Base-by-base conservation (phyloP, 2,888 invertebrate genomes). In the Cephus rjabovi region DNA sequence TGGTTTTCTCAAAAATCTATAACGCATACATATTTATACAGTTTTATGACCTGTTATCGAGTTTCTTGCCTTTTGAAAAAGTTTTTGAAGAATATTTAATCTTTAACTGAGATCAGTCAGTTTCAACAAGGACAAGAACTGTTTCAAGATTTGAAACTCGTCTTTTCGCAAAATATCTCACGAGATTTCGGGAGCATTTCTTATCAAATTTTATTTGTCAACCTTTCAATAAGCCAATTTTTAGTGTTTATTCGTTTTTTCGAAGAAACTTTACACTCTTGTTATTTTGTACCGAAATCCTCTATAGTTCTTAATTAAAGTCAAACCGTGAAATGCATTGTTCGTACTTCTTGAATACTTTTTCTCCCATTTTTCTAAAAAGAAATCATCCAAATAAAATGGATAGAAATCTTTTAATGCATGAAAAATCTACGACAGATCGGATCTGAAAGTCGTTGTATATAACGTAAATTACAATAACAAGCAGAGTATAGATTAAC, bases 401-500 rank as follows among this genome's bases (percentile, higher is more conserved):
- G 23, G 23, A 56, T 56, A 56, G 23, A 40, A 23, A 56, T 6
- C 37, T 37, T 9, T 56, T 56, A 56, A 23, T 56, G 71, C 71
- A 71, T 34, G 71, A 71, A 71, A 31, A 34, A 34, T 71, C 71
- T 31, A 33, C 71, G 15, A 34, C 71, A 71, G 34, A 11, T 33
- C 71, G 1, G 34, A 71, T 71, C 31, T 11, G n/a, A 71, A 77
- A 75, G 81, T 73, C 80, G 76, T 81, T 86, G 86, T 86, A 86
- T 73, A 86, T 86, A 84, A 70, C 71, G 23, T 56, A 33, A 33
- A 33, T 33, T 33, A 33, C 33, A 33, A 33, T 33, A 70, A 71
- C 34, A 85, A 82, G 80, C 81, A 83, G 82, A 88, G 87, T 84
- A 83, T 85, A 87, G 84, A 81, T 86, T 83, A 85, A 71, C 83